These are phyloP conservation scores for Sigmodon hispidus DNA, from an alignment of 2,113 vertebrate genomes.

Conservation along the genomic window DNA sequence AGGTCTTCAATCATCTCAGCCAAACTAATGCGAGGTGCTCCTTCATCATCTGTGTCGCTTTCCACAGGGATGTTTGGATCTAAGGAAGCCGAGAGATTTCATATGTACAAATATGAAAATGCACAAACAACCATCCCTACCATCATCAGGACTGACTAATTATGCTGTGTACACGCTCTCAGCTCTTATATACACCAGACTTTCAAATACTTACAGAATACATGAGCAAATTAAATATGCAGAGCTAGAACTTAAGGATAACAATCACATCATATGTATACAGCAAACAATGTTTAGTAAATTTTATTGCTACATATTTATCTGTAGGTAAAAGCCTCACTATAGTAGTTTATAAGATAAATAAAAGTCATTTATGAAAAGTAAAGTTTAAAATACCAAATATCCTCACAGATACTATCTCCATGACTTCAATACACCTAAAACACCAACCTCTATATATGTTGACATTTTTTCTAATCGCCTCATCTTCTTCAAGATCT, in stretches of 20 bases:
- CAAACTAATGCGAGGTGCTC: conserved; percentile 93
- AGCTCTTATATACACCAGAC: background rate
- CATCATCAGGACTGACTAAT: background rate
- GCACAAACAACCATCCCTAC: background rate
- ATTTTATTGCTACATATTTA: background rate
- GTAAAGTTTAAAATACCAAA: conserved; percentile 30
- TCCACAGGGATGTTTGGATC: conserved; percentile 93
- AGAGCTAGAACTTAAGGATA: background rate
- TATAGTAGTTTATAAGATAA: conserved; percentile 19
- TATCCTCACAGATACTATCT: background rate
- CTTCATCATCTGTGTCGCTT: conserved; percentile 96
- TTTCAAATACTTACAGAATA: background rate
- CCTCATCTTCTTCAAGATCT: conserved; percentile 97
- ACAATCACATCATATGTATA: background rate
- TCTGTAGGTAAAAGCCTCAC: background rate
- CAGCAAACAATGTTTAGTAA: background rate
- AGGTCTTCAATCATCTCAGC: conserved; percentile 98
- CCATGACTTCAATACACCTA: background rate
- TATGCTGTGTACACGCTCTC: background rate
- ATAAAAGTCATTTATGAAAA: background rate
- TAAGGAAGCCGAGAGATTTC: conserved; percentile 59
- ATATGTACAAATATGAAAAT: conserved; percentile 44
- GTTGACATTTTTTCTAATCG: conserved; percentile 96
- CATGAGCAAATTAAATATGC: background rate
- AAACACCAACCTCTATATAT: conserved; percentile 94